Evolutionary conservation across 2,797 vertebrate genomes (phyloP), one percentile per base, ranked within the genome.

Genomic region (Molossus alvarezi): DNA sequence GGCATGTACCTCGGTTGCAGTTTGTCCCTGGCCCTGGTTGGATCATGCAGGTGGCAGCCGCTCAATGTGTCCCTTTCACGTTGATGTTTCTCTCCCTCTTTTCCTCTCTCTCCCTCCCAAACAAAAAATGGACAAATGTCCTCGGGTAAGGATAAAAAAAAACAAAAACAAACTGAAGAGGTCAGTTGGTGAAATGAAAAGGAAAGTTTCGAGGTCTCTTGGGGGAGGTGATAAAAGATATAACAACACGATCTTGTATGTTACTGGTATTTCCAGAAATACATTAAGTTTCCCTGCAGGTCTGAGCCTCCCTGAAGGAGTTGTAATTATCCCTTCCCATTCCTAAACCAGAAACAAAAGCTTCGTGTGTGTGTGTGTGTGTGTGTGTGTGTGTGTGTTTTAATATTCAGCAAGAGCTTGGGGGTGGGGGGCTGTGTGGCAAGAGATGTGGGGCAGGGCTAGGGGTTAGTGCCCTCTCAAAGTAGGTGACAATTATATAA

Each of bases 161-260:
- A 33, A 33, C 33, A 33, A 33, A 33, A 33, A 33, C 33, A 48
- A 85, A 91, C 75, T 73, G 45, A 81, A 81, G 84, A 81, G 18
- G 25, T 81, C 57, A 23, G 10, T 64, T 84, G n/a, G 73, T 41
- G 1, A 27, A 80, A 60, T 64, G 72, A 41, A 58, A 81, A 80
- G 53, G 60, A 76, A 96, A 60, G 8, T 41, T 90, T 69, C 7
- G 9, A 13, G 13, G 27, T 82, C 21, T 88, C 92, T 92, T 85
- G 37, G 53, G 1, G 0, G 4, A 41, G 17, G 29, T 25, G 15
- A n/a, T 73, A 57, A 75, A 85, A 62, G 14, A 15, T 41, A 79
- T 18, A 80, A 62, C 15, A 33, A 67, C 9, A 60, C 73, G 29
- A 53, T 41, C 4, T 82, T 53, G 11, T 64, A 29, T 23, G 48